Evolutionary conservation across 2,113 vertebrate genomes (phyloP).

Genomic region (Nesogale talazaci): DNA sequence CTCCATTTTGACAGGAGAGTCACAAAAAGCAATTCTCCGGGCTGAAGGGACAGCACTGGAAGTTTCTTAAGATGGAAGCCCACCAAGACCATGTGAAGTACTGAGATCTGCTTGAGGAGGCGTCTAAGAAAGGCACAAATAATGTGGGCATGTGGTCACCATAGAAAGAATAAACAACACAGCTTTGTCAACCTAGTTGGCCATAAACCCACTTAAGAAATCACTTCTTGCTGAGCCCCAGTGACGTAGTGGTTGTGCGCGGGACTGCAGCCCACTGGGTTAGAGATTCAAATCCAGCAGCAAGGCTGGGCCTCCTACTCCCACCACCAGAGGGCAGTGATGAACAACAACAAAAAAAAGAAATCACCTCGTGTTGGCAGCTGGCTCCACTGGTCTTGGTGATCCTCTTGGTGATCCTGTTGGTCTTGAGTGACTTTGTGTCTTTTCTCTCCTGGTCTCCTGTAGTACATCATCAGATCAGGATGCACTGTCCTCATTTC

Average conservation of each 20-base stretch:
- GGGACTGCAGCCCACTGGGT: too few species aligned
- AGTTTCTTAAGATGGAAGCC: neutral
- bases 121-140: neutral
- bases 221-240: rapidly evolving
- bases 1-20: neutral
- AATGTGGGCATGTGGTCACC: neutral
- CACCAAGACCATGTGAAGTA: neutral
- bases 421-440: neutral
- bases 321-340: neutral
- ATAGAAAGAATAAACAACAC: neutral
- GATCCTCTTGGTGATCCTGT: neutral
- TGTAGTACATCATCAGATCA: neutral
- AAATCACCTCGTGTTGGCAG: neutral
- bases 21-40: neutral
- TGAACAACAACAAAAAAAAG: neutral
- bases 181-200: neutral
- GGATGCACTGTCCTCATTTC: neutral
- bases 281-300: too few species aligned
- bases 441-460: neutral
- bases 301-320: too few species aligned
- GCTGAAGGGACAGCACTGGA: neutral
- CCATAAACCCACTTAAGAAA: neutral
- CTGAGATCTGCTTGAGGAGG: neutral
- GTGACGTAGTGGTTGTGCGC: too few species aligned
- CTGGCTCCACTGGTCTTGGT: neutral